A percentile compares a stretch with the other conserved stretches of the same genome.
These are phyloP conservation scores for Eleutherodactylus coqui DNA, from an alignment of 2,797 vertebrate species.

Conservation along the genomic window DNA sequence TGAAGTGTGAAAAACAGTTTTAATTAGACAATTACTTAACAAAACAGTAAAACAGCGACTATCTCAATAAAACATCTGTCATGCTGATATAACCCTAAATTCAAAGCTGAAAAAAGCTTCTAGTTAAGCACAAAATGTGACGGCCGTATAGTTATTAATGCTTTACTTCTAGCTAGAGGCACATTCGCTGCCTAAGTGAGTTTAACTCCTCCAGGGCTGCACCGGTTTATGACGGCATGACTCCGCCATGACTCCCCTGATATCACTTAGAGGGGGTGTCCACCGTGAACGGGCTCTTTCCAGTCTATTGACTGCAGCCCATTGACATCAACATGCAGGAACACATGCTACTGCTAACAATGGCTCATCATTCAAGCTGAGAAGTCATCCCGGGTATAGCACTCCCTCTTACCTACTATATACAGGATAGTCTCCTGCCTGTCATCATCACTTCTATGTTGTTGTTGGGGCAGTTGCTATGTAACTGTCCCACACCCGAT, in stretches of 20 bases:
- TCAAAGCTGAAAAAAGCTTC: conserved; percentile 21
- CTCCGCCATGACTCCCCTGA: too few species aligned
- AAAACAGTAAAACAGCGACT: conserved; percentile 63
- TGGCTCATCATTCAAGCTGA: neutral
- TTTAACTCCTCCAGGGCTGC: neutral
- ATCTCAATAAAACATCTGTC: conserved; percentile 63
- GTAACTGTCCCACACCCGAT: too few species aligned
- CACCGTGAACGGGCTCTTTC: neutral
- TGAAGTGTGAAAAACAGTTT: conserved; percentile 64
- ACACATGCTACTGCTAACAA: too few species aligned
- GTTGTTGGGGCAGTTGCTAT: too few species aligned
- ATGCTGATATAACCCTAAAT: conserved; percentile 53
- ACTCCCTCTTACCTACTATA: too few species aligned
- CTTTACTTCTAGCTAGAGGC: neutral
- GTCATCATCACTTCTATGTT: too few species aligned
- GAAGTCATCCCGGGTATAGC: too few species aligned
- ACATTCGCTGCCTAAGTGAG: too few species aligned
- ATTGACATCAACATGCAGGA: too few species aligned
- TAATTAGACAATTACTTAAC: conserved; percentile 65
- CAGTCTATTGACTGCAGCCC: too few species aligned
- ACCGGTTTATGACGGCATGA: neutral
- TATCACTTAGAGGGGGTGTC: too few species aligned
- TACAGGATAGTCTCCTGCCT: too few species aligned
- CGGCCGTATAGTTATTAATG: conserved; percentile 49
- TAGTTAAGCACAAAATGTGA: conserved; percentile 52